Evolutionary conservation across 2,113 vertebrate species (phyloP), one percentile per base, ranked within the genome.

Genomic region (Rhinogobius similis): DNA sequence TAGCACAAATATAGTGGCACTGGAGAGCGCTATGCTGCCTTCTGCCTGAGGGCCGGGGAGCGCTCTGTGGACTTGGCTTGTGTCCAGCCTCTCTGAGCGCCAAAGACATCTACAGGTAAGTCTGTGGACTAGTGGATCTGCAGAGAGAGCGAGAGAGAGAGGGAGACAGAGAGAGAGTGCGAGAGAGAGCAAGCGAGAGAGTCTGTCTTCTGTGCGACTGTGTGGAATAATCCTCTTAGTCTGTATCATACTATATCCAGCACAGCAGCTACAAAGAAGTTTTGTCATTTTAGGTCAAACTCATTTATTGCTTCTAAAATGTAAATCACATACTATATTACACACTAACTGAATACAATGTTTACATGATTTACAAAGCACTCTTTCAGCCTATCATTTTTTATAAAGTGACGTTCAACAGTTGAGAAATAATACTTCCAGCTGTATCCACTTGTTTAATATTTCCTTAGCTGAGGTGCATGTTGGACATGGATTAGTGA

Each of bases 401-500:
- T 26, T 11, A 13, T 26, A 14, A 55, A 5, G 21, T 52, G 21
- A 12, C 9, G 4, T 52, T 52, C 21, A 52, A 52, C 50, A 52
- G 55, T 24, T 58, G 55, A 18, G 18, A 32, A 36, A 59, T 18
- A 21, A 50, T n/a, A n/a, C 20, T 48, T 9, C 2, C 24, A 14
- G 2, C 26, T 58, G 2, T 1, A 36, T 21, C 4, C 58, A 36
- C 5, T 12, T 20, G 10, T n/a, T 36, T n/a, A 38, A 38, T 44
- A 65, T 41, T 53, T 14, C 43, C 55, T 23, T 61, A 48, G 38
- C 67, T 44, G 26, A 9, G 46, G 74, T 44, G 53, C 63, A 58
- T 41, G 38, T 20, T 72, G 67, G 50, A 67, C 41, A 39, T 62
- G 66, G 66, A 73, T 74, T 43, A 71, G 62, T 69, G 69, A 73